These are phyloP conservation scores for Hermodice carunculata DNA, from an alignment of 2,888 invertebrate genomes.

Conservation along the genomic window DNA sequence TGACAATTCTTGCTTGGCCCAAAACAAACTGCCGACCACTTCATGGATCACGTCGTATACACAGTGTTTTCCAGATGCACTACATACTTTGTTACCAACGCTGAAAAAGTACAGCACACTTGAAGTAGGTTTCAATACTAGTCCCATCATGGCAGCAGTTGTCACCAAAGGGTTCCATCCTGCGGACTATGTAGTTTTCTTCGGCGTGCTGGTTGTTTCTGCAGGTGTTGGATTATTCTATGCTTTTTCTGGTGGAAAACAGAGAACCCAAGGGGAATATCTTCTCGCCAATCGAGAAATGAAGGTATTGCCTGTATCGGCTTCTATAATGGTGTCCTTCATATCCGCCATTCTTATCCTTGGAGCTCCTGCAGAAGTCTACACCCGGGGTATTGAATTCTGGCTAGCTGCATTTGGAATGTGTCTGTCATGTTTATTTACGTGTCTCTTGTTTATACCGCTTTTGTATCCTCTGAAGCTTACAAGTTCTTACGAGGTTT, in stretches of 20 bases:
- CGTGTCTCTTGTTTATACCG: constrained; percentile 53
- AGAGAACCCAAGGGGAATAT: constrained; percentile 72
- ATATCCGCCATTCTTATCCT: constrained; percentile 64
- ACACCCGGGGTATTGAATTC: constrained; percentile 57
- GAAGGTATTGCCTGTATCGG: constrained; percentile 65
- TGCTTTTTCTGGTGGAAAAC: constrained; percentile 73
- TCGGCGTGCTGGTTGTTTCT: constrained; percentile 57
- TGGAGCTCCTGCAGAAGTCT: constrained; percentile 65
- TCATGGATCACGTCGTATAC: too few species aligned
- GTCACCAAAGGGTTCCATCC: too few species aligned
- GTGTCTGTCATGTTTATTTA: constrained; percentile 51
- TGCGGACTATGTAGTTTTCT: constrained; percentile 59
- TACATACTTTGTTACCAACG: too few species aligned
- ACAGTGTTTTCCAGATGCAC: too few species aligned
- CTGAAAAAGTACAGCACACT: too few species aligned
- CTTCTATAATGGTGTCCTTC: constrained; percentile 67
- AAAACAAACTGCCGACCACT: too few species aligned
- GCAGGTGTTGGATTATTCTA: constrained; percentile 66
- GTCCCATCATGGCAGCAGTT: too few species aligned
- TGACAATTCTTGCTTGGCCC: too few species aligned
- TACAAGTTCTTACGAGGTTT: constrained; percentile 53
- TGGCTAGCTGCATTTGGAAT: constrained; percentile 54
- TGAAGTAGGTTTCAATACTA: too few species aligned
- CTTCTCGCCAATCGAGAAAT: constrained; percentile 65
- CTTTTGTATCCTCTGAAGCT: constrained; percentile 10